These are phyloP conservation scores for Apotomis capreana DNA, from an alignment of 2,888 invertebrate genomes.

Conservation along the genomic window DNA sequence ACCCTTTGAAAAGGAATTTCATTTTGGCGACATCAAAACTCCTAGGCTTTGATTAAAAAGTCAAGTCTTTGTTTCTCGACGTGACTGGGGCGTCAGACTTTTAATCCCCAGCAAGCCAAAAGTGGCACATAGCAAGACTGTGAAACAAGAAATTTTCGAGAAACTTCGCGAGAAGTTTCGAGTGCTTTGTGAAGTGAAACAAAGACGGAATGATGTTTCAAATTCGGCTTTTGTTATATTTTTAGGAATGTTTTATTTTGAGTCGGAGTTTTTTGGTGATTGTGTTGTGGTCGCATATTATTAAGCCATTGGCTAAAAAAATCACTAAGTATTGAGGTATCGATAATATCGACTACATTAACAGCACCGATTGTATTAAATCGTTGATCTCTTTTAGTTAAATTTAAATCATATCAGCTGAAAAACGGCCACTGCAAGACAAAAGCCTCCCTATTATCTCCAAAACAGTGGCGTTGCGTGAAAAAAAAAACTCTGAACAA, in stretches of 20 bases:
- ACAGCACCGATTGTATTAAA: too few species aligned
- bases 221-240: slow-evolving; percentile 19
- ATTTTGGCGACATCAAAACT: slow-evolving; percentile 44
- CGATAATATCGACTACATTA: too few species aligned
- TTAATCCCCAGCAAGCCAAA: slow-evolving; percentile 41
- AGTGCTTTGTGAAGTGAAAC: slow-evolving; percentile 39
- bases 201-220: slow-evolving; percentile 40
- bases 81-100: slow-evolving; percentile 41
- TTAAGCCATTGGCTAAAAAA: too few species aligned
- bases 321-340: too few species aligned
- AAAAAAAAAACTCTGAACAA: too few species aligned
- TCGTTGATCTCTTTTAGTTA: too few species aligned
- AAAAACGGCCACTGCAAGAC: too few species aligned
- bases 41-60: slow-evolving; percentile 47
- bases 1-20: slow-evolving; percentile 43
- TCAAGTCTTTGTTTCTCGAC: slow-evolving; percentile 43
- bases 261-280: not conserved
- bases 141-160: slow-evolving; percentile 40
- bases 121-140: slow-evolving; percentile 38
- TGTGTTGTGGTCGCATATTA: not conserved
- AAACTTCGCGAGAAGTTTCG: slow-evolving; percentile 58
- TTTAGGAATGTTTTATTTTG: slow-evolving; percentile 14
- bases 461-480: too few species aligned
- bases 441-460: too few species aligned
- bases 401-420: too few species aligned